Conservation (phyloP, 2,888 invertebrate species). For the Oasisia sp. region DNA sequence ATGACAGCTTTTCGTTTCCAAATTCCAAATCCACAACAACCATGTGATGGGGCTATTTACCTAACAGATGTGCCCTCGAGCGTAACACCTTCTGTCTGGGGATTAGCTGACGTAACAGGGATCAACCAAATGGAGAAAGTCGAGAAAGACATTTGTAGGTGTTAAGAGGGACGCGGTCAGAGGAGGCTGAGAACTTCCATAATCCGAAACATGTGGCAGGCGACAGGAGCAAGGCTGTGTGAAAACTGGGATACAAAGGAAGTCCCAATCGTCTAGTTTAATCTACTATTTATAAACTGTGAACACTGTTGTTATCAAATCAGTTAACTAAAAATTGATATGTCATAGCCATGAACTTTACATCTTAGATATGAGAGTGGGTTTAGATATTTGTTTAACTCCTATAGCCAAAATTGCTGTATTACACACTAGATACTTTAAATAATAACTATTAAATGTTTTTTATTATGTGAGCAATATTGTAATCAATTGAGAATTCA, state of each 20-base stretch:
- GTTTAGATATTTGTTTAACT: background rate
- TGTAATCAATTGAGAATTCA: too few species aligned
- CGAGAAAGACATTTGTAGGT: conserved; percentile 12
- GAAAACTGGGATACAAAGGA: background rate
- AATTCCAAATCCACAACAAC: background rate
- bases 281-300: background rate
- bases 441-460: too few species aligned
- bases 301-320: background rate
- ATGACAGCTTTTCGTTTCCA: background rate
- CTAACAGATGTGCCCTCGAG: background rate
- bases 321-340: background rate
- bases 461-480: too few species aligned
- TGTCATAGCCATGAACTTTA: background rate
- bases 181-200: background rate
- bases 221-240: background rate
- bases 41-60: background rate
- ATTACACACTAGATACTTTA: too few species aligned
- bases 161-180: background rate
- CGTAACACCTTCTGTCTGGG: background rate
- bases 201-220: conserved; percentile 3
- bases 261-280: background rate
- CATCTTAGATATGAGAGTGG: background rate
- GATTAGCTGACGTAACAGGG: background rate
- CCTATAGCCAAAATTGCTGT: background rate
- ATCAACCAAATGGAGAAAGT: conserved; percentile 8